Evolutionary conservation across 2,888 invertebrate species (phyloP).

Genomic region (Philonicus albiceps): DNA sequence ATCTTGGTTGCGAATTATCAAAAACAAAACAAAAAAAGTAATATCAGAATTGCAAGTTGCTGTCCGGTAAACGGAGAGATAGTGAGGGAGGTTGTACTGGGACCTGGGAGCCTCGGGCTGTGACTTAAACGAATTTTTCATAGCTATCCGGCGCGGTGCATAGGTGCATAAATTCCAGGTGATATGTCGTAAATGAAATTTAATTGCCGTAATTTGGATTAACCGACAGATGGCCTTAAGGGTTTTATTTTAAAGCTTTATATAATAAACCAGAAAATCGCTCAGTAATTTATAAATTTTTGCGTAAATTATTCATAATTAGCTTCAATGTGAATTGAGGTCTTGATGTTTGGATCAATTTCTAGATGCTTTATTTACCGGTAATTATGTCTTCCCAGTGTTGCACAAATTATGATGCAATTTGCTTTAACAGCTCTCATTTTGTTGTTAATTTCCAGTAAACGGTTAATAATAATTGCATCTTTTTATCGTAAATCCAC

Average conservation of each 20-base stretch:
- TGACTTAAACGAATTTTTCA: neutral
- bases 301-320: slow-evolving; percentile 5
- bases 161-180: slow-evolving; percentile 12
- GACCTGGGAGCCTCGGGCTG: neutral
- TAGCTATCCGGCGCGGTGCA: neutral
- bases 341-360: neutral
- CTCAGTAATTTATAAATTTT: neutral
- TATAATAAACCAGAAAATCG: neutral
- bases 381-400: neutral
- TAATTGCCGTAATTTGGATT: slow-evolving; percentile 23
- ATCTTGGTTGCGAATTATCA: neutral
- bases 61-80: neutral
- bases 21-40: neutral
- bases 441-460: neutral
- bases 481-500: neutral
- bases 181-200: slow-evolving; percentile 17
- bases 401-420: neutral
- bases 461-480: neutral
- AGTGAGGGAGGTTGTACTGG: neutral
- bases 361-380: neutral
- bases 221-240: slow-evolving; percentile 3
- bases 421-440: neutral
- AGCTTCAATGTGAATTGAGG: neutral
- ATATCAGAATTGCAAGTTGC: neutral
- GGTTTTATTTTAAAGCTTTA: neutral